Evolutionary conservation across 2,797 vertebrate genomes (phyloP).

Genomic region (Scolopax rusticola): DNA sequence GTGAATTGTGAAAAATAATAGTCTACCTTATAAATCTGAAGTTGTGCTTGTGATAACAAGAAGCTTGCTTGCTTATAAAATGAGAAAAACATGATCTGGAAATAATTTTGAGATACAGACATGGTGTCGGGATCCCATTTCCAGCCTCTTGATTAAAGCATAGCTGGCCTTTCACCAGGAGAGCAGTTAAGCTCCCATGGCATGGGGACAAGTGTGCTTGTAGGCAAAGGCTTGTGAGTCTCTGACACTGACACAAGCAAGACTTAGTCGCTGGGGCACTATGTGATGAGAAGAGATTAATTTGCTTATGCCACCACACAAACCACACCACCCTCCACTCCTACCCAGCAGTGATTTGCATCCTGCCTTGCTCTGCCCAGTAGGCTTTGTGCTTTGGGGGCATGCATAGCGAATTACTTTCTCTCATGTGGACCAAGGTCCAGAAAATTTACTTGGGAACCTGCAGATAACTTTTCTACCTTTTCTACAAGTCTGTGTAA

Average conservation of each 20-base stretch:
- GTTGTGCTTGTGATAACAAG: background rate
- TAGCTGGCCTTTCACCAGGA: background rate
- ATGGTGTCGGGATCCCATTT: background rate
- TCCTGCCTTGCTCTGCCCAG: background rate
- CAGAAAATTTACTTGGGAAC: background rate
- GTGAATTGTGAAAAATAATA: background rate
- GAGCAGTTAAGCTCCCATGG: background rate
- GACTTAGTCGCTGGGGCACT: background rate
- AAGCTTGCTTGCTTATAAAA: background rate
- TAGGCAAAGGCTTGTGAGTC: background rate
- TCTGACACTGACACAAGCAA: background rate
- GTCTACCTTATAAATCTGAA: background rate
- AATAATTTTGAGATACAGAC: background rate
- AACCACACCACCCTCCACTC: background rate
- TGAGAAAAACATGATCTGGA: background rate
- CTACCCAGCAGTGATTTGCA: background rate
- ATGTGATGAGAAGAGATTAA: background rate
- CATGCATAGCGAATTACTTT: background rate
- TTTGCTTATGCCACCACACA: background rate
- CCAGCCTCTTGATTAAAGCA: background rate
- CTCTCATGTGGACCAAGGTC: background rate
- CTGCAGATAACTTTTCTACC: background rate
- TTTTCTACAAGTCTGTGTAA: background rate
- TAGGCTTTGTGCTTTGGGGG: fast-evolving
- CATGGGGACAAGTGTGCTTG: background rate